These are phyloP conservation scores for Chlorodrepanis virens DNA, from an alignment of 2,113 vertebrate species.

Conservation along the genomic window DNA sequence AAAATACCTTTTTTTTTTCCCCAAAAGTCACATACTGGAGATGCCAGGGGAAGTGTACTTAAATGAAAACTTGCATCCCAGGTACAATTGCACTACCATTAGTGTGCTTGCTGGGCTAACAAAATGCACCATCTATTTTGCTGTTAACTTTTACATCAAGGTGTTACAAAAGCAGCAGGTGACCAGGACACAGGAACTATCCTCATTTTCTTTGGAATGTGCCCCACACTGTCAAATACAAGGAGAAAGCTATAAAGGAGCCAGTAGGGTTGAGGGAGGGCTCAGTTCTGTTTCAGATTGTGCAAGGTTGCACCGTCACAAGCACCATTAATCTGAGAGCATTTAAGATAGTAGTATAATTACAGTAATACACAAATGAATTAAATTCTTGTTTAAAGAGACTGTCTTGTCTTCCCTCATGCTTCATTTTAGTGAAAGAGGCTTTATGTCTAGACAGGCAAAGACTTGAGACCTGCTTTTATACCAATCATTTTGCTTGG, in stretches of 20 bases:
- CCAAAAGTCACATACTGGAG: neutral
- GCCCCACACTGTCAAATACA: neutral
- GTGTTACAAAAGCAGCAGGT: neutral
- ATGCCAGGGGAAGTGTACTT: neutral
- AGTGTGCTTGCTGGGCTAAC: neutral
- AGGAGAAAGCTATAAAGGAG: neutral
- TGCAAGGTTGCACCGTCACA: neutral
- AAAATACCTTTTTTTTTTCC: accelerated
- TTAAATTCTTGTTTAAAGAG: neutral
- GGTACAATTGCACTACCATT: accelerated
- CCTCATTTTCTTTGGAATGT: neutral
- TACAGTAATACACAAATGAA: neutral
- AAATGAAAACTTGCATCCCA: neutral
- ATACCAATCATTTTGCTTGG: neutral
- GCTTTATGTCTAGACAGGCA: neutral
- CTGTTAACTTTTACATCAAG: neutral
- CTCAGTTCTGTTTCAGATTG: neutral
- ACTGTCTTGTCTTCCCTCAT: neutral
- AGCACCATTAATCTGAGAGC: neutral
- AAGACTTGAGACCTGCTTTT: neutral
- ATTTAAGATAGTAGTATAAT: neutral
- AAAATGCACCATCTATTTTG: neutral
- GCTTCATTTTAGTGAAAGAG: neutral
- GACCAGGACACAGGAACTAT: neutral
- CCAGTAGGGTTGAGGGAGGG: neutral